Conservation (phyloP, 35 echinoderm and acorn worm genomes). For the Heliocidaris tuberculata region DNA sequence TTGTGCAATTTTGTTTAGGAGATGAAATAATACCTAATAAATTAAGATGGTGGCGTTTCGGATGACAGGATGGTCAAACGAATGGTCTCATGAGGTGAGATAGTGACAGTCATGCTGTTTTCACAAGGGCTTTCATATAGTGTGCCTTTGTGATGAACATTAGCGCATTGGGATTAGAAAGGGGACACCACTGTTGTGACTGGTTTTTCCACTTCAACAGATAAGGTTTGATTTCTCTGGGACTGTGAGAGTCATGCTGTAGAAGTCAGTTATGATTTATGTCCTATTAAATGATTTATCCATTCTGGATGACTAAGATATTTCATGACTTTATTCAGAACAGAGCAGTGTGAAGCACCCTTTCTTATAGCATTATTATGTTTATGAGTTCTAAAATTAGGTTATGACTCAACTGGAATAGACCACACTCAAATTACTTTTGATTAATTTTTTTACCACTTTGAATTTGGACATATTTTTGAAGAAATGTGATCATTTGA, state of each 20-base stretch:
- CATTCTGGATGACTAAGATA: not conserved
- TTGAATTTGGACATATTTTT: too few relatives aligned
- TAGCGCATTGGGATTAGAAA: constrained; percentile 16
- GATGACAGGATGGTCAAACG: constrained; percentile 17
- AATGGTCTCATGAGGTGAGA: not conserved
- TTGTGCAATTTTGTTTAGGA: constrained; percentile 33
- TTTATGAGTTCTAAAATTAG: not conserved
- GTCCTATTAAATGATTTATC: not conserved
- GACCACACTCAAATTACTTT: not conserved
- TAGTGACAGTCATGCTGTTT: not conserved
- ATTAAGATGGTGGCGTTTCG: constrained; percentile 17
- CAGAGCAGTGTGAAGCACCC: not conserved
- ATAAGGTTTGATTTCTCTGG: not conserved
- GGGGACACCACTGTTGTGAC: not conserved
- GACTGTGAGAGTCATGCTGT: not conserved
- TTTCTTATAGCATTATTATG: not conserved
- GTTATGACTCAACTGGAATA: not conserved
- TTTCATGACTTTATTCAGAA: not conserved
- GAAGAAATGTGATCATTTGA: too few relatives aligned
- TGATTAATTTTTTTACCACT: too few relatives aligned
- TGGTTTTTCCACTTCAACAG: not conserved
- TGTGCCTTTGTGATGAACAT: constrained; percentile 7
- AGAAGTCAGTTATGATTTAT: not conserved
- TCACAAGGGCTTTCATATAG: not conserved
- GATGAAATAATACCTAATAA: constrained; percentile 42